phyloP scores from a whole-genome alignment of 1,140 invertebrate genomes.

The Aphaenogaster floridana region DNA sequence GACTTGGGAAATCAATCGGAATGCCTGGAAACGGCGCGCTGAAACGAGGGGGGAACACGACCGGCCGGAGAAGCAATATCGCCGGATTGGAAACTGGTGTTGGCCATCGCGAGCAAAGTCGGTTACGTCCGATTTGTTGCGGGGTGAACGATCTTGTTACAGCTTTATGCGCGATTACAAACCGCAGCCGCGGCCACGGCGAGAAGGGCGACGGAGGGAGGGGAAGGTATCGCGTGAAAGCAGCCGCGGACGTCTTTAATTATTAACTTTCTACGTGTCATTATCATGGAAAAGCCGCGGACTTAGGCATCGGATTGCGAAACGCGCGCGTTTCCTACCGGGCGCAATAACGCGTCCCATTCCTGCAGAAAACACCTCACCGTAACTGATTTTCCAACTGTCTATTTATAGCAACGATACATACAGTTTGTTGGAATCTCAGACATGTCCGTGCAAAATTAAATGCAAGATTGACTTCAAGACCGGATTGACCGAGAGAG shows the following conservation, averaged over 20 bases:
- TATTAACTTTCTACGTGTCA: constrained; percentile 56
- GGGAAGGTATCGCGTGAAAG: constrained; percentile 33
- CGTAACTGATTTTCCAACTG: neutral
- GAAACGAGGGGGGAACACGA: constrained; percentile 22
- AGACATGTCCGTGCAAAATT: neutral
- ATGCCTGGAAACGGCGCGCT: constrained; percentile 13
- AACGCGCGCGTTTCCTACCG: neutral
- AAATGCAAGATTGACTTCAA: neutral
- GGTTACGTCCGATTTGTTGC: constrained; percentile 60
- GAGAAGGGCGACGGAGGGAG: neutral
- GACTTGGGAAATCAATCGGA: constrained; percentile 54
- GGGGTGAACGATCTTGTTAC: constrained; percentile 56
- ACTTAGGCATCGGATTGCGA: constrained; percentile 16
- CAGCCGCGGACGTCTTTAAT: constrained; percentile 48
- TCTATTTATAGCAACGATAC: neutral
- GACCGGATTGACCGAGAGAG: neutral
- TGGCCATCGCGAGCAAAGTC: constrained; percentile 47
- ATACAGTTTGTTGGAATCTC: neutral
- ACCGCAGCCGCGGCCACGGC: neutral
- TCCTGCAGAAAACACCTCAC: neutral
- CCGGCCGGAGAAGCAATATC: constrained; percentile 36
- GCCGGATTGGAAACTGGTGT: constrained; percentile 51
- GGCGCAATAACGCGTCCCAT: neutral
- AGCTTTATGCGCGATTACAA: constrained; percentile 55
- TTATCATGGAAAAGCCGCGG: constrained; percentile 24